Evolutionary conservation across 2,113 vertebrate genomes (phyloP), one percentile per base, ranked within the genome.

Genomic region (Psittacara wagleri): DNA sequence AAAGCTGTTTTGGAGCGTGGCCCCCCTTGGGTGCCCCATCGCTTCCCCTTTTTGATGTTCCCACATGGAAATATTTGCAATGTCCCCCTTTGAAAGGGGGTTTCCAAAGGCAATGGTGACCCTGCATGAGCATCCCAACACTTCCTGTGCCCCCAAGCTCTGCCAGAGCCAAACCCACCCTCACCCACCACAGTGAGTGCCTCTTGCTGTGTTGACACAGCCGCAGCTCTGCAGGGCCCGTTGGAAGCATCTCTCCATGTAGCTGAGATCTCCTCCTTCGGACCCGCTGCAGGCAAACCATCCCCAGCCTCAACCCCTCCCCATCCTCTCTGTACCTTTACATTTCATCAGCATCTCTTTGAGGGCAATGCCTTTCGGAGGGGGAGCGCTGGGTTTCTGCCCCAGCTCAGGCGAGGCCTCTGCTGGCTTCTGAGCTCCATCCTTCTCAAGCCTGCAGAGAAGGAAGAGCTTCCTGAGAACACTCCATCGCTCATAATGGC

Each of bases 1-100:
- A 49, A 77, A 35, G 7, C 9, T 17, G 48, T 4, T 13, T 11
- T 6, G n/a, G n/a, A 15, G 24, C 3, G 2, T 13, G 67, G 9
- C 23, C 28, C 52, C 2, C 46, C 54, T 20, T 48, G 9, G 2
- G 3, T 18, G 5, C 4, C 13, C 70, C 18, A 0, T 0, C 2
- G 7, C 6, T 48, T 20, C 4, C 16, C 23, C 37, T n/a, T 68
- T 49, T 6, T 8, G 10, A 9, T 35, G 14, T 0, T 37, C 12
- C 46, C 35, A 1, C 0, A 0, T 17, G 54, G 73, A 57, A 78
- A 43, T 11, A 14, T 37, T 43, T 13, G 49, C 1, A 7, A 23
- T 67, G 64, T 24, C 25, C 44, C 1, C 44, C 46, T 66, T 4
- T 14, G 15, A 16, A 54, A 13, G 17, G 17, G 6, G 27, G 18